Base-by-base conservation (phyloP, 1,140 invertebrate genomes). In the Rhysida immarginata region DNA sequence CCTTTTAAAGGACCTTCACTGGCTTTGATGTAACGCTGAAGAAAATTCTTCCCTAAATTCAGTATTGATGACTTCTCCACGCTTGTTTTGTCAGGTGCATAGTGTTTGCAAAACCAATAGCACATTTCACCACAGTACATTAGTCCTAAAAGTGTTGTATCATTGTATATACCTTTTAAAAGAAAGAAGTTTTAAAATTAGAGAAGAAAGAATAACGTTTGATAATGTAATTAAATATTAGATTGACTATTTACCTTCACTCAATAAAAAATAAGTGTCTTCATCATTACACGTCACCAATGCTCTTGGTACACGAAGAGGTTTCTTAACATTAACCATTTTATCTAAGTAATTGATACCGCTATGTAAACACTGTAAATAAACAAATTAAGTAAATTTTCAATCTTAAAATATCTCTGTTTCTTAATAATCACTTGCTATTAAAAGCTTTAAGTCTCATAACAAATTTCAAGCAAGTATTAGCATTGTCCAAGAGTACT, bases 71-170 rank as follows among this genome's bases (percentile, higher is more conserved):
- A n/a, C 11, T 23, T 11, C 8, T 48, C 14, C 24, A 26, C 24
- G 21, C 55, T 21, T 3, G 53, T 26, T 20, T 58, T 44, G 25
- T 18, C 2, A 16, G 21, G 25, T 5, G 16, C 26, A 13, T 20
- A 13, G n/a, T 23, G 5, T 2, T 46, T 14, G 11, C 14, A 1
- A 48, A 60, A 60, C 67, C 67, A 68, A 54, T 65, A 65, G 57
- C 67, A 68, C 61, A 68, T 57, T 58, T 68, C 67, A 42, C 62
- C 65, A 16, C 52, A 58, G 55, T 68, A 68, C 62, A 68, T 68
- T 60, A 68, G 56, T 21, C 61, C 62, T 20, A 68, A 58, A 23
- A 68, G 46, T 52, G 67, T 64, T 11, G 62, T 67, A 56, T 68
- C 64, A 51, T 62, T 65, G 54, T 56, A 64, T 23, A 68, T 61